Conservation (phyloP, 2,888 invertebrate species). For the Antheraea assamensis region DNA sequence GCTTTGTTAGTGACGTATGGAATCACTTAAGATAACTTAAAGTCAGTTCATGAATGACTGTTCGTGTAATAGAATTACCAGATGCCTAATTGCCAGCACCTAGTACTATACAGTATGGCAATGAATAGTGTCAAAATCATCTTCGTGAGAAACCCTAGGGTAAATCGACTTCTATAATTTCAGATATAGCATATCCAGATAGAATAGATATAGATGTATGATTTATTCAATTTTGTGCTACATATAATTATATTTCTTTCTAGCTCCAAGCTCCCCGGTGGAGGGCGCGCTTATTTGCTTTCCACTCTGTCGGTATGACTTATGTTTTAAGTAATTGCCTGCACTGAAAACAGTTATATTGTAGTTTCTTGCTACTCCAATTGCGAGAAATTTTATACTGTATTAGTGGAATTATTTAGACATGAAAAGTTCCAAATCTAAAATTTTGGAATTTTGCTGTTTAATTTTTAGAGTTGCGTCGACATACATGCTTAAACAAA, state of each 20-base stretch:
- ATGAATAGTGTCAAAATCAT: no score
- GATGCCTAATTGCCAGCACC: no score
- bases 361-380: not conserved
- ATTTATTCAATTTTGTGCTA: slow-evolving; percentile 32
- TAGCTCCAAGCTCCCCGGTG: slow-evolving; percentile 40
- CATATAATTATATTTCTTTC: slow-evolving; percentile 67
- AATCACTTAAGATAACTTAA: not conserved
- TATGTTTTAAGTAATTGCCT: slow-evolving; percentile 75
- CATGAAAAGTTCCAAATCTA: no score
- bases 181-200: not conserved
- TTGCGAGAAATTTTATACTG: not conserved
- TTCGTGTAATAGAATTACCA: not conserved
- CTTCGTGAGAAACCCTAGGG: no score
- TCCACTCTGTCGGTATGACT: slow-evolving; percentile 50
- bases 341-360: slow-evolving; percentile 42
- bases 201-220: not conserved
- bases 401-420: not conserved
- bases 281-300: slow-evolving; percentile 53
- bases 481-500: no score
- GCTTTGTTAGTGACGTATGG: not conserved
- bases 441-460: no score
- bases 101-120: no score
- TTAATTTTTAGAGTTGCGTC: no score
- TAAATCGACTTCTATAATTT: no score
- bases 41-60: not conserved